These are phyloP conservation scores for Azorinus chamasolen DNA, from an alignment of 2,888 invertebrate genomes.

Conservation along the genomic window DNA sequence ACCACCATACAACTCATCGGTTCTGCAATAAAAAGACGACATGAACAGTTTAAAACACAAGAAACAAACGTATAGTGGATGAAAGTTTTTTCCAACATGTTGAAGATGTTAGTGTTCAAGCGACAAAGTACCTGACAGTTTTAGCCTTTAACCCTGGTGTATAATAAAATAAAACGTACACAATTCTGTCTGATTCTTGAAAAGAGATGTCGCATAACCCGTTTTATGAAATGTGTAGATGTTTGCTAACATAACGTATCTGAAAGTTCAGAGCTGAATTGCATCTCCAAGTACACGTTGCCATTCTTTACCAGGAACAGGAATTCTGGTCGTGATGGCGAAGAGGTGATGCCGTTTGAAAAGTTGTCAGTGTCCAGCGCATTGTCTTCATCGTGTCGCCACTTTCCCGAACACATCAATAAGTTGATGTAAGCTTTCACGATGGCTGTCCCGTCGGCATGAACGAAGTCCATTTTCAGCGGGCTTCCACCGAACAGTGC, in stretches of 20 bases:
- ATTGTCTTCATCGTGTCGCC: slow-evolving; percentile 42
- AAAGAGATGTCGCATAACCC: too few relatives aligned
- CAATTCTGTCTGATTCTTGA: too few relatives aligned
- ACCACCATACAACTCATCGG: slow-evolving; percentile 52
- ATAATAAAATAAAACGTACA: too few relatives aligned
- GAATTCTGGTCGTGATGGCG: neutral
- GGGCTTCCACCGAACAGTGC: slow-evolving; percentile 38
- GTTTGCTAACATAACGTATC: too few relatives aligned
- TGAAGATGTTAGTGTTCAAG: too few relatives aligned
- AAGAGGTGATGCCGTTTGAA: slow-evolving; percentile 25
- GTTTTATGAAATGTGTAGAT: too few relatives aligned
- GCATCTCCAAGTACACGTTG: slow-evolving; percentile 40
- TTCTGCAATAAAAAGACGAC: slow-evolving; percentile 44
- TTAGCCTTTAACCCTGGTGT: too few relatives aligned
- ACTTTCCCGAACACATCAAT: slow-evolving; percentile 25
- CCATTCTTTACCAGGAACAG: slow-evolving; percentile 37
- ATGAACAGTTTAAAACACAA: too few relatives aligned
- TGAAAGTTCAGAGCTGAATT: slow-evolving; percentile 23
- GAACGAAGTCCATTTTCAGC: slow-evolving; percentile 24
- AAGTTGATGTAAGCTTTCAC: slow-evolving; percentile 40
- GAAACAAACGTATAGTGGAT: too few relatives aligned
- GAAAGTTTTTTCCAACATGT: too few relatives aligned
- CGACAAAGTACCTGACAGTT: too few relatives aligned
- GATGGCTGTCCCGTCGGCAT: slow-evolving; percentile 1
- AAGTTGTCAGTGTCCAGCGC: slow-evolving; percentile 23